These are phyloP conservation scores for Stichodactyla mertensii DNA, from an alignment of 64 coral and sea anemone genomes.

Conservation along the genomic window DNA sequence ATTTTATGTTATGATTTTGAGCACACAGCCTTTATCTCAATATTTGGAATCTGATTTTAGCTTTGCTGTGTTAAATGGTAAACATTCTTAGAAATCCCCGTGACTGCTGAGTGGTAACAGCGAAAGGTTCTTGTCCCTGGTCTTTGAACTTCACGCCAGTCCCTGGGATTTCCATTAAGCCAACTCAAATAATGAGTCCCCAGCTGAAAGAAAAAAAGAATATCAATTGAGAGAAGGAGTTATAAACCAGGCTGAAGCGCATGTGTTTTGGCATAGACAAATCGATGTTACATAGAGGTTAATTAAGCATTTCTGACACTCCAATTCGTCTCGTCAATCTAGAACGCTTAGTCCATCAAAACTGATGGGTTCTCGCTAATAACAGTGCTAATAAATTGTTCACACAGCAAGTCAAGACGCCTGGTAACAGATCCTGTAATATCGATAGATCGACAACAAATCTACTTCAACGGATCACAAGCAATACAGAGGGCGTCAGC, in stretches of 20 bases:
- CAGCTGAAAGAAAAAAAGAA: slow-evolving; percentile 12
- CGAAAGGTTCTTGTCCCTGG: background rate
- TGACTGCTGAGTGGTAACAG: background rate
- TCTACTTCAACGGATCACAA: slow-evolving; percentile 4
- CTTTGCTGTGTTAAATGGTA: slow-evolving; percentile 14
- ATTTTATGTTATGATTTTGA: slow-evolving; percentile 2
- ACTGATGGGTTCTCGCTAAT: background rate
- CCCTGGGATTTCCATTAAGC: background rate
- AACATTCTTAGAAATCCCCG: background rate
- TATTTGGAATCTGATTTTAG: slow-evolving; percentile 2
- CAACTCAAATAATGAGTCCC: background rate
- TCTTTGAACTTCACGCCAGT: background rate
- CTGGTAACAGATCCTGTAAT: background rate
- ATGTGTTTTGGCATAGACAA: slow-evolving; percentile 5
- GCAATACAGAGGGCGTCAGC: background rate
- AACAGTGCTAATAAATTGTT: background rate
- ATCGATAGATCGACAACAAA: background rate
- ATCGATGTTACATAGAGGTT: slow-evolving; percentile 7
- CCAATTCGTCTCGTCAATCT: background rate
- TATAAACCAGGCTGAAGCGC: background rate
- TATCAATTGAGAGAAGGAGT: background rate
- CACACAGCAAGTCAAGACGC: background rate
- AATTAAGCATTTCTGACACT: slow-evolving; percentile 3
- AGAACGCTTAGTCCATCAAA: background rate
- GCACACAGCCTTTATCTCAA: background rate